Conservation (phyloP, 2,797 vertebrate species). For the Petrocephalus schoutedeni region DNA sequence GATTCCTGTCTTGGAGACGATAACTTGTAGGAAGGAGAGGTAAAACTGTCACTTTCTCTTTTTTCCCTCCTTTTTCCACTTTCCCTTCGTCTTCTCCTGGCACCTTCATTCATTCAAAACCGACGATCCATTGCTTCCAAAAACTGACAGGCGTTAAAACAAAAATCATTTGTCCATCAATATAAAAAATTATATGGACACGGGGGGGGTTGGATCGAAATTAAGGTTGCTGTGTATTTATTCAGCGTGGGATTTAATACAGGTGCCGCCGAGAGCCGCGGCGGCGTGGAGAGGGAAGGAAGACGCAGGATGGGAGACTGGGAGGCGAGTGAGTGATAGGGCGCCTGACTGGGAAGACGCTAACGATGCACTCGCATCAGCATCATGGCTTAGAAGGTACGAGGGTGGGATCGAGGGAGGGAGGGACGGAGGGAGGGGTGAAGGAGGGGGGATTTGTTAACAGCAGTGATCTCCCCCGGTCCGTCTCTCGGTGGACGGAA, state of each 20-base stretch:
- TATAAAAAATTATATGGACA: neutral
- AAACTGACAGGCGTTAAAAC: neutral
- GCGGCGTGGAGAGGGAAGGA: neutral
- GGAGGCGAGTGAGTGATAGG: conserved; percentile 27
- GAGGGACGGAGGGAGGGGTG: conserved; percentile 20
- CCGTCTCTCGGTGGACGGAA: neutral
- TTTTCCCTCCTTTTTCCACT: neutral
- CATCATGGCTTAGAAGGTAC: conserved; percentile 29
- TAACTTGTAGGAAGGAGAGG: neutral
- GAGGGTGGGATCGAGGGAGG: conserved; percentile 24
- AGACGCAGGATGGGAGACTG: conserved; percentile 26
- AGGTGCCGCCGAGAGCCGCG: neutral
- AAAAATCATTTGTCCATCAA: neutral
- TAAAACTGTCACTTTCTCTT: neutral
- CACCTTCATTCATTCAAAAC: neutral
- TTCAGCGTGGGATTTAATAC: neutral
- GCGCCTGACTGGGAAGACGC: conserved; percentile 40
- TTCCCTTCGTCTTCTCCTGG: conserved; percentile 11
- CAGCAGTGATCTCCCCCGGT: conserved; percentile 9
- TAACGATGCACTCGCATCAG: conserved; percentile 37
- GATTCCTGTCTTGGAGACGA: neutral
- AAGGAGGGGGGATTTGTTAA: conserved; percentile 31
- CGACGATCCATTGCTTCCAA: neutral
- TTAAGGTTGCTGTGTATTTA: neutral
- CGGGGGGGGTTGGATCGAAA: neutral